A percentile compares a stretch with the other conserved stretches of the same genome.
phyloP scores from a whole-genome alignment of 2,113 vertebrate species.

The Mesitornis unicolor region DNA sequence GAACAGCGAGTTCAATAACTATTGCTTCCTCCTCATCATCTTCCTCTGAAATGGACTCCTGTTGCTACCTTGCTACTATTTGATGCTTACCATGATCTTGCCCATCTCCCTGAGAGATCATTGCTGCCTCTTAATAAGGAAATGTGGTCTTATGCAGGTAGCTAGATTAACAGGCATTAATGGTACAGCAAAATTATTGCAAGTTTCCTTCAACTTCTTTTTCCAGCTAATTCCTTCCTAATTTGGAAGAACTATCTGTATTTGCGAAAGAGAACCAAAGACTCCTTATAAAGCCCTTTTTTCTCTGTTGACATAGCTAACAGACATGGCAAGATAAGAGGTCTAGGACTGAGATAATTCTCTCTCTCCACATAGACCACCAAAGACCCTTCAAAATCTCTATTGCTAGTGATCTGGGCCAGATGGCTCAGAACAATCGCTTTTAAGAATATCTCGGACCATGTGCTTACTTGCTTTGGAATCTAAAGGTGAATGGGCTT shows the following conservation, averaged over 20 bases:
- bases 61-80: not conserved
- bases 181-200: not conserved
- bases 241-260: not conserved
- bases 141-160: not conserved
- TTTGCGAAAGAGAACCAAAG: not conserved
- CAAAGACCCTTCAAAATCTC: not conserved
- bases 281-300: not conserved
- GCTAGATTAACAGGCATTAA: not conserved
- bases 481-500: not conserved
- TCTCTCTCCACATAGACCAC: not conserved
- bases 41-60: not conserved
- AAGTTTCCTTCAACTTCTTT: not conserved
- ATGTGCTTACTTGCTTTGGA: not conserved
- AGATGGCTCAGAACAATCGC: not conserved
- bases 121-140: not conserved
- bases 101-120: not conserved
- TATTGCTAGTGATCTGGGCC: not conserved
- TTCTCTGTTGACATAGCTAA: not conserved
- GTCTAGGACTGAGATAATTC: not conserved
- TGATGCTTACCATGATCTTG: not conserved
- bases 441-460: not conserved
- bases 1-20: not conserved
- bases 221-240: not conserved
- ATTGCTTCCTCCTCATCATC: not conserved
- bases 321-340: not conserved